These are phyloP conservation scores for Zhuqinia jingwanae DNA, from an alignment of 2,888 invertebrate genomes.

Conservation along the genomic window DNA sequence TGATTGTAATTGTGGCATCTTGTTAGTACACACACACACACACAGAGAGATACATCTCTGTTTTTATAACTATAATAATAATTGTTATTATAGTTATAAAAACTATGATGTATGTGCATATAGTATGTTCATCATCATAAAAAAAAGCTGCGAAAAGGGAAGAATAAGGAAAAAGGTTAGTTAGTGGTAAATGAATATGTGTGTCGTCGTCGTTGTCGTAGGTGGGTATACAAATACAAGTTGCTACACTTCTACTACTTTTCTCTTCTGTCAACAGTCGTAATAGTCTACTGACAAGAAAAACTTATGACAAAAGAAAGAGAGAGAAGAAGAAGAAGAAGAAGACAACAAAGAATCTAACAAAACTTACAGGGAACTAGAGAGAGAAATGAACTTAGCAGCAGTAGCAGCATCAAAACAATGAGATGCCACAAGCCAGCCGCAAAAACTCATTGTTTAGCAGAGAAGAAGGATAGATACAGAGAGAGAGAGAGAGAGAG, in stretches of 20 bases:
- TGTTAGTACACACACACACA: neutral
- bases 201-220: neutral
- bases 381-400: constrained; percentile 70
- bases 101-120: too few species aligned
- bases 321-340: constrained; percentile 4
- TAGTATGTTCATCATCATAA: neutral
- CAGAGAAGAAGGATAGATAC: too few species aligned
- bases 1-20: too few species aligned
- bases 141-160: constrained; percentile 30
- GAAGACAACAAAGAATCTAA: constrained; percentile 56
- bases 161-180: constrained; percentile 39
- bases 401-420: constrained; percentile 61
- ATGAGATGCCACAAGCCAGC: constrained; percentile 73
- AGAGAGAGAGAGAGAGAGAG: neutral
- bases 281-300: constrained; percentile 67
- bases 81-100: too few species aligned
- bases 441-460: constrained; percentile 73
- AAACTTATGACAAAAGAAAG: constrained; percentile 70
- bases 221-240: neutral
- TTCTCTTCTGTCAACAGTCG: constrained; percentile 64
- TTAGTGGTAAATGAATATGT: constrained; percentile 6
- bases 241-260: neutral
- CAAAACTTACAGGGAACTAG: constrained; percentile 59
- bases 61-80: too few species aligned
- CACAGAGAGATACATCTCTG: neutral